A percentile compares a stretch with the other conserved stretches of the same genome.
These are phyloP conservation scores for Galagoides demidoff DNA, from an alignment of 2,797 vertebrate genomes.

Conservation along the genomic window DNA sequence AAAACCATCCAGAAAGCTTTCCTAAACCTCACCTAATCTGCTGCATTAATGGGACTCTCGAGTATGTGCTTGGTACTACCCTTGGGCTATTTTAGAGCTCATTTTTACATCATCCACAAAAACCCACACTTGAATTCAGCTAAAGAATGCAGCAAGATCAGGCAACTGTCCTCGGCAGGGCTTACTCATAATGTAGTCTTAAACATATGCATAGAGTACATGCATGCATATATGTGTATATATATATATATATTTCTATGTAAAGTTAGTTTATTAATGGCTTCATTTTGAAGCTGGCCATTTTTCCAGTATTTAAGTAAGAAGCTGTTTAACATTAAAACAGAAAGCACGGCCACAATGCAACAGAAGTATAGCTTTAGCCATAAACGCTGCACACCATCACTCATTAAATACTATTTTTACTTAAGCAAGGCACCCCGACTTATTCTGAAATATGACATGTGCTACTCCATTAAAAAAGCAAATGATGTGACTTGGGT, in stretches of 20 bases:
- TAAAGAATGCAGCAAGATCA: not conserved
- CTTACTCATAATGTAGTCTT: not conserved
- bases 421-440: conserved; percentile 76
- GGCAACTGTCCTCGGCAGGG: not conserved
- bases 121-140: not conserved
- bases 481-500: conserved; percentile 60
- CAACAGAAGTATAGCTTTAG: conserved; percentile 69
- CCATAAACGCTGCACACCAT: conserved; percentile 53
- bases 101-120: conserved; percentile 19
- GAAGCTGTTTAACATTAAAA: conserved; percentile 76
- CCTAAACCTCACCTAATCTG: not conserved
- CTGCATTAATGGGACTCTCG: not conserved
- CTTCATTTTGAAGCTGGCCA: conserved; percentile 76
- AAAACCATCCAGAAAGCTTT: not conserved
- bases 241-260: too few species aligned
- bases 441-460: conserved; percentile 70
- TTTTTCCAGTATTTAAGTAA: conserved; percentile 74
- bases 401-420: conserved; percentile 64
- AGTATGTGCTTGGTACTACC: not conserved
- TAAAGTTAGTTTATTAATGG: conserved; percentile 74
- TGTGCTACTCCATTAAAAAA: conserved; percentile 71
- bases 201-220: not conserved
- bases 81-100: not conserved
- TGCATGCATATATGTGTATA: not conserved
- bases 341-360: conserved; percentile 67